These are phyloP conservation scores for Agonopterix alstromeriana DNA, from an alignment of 2,888 invertebrate genomes.

Conservation along the genomic window DNA sequence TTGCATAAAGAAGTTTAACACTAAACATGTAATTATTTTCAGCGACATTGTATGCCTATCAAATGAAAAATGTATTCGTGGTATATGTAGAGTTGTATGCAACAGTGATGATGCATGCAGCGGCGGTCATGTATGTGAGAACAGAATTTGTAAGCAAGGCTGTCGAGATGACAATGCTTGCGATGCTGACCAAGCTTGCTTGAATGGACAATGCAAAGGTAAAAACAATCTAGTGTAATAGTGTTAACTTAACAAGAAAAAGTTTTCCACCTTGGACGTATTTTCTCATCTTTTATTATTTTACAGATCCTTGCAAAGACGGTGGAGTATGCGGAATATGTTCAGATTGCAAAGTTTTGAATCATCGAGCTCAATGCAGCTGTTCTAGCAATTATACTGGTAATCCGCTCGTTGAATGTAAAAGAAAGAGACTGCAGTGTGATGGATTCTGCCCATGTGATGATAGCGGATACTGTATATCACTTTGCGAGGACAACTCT, in stretches of 20 bases:
- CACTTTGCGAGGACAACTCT: constrained; percentile 78
- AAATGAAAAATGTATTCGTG: constrained; percentile 90
- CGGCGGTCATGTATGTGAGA: constrained; percentile 90
- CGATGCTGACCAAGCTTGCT: constrained; percentile 84
- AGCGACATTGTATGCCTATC: constrained; percentile 89
- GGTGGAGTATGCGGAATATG: constrained; percentile 88
- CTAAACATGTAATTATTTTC: constrained; percentile 27
- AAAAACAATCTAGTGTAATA: constrained; percentile 13
- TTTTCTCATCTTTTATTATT: constrained; percentile 3
- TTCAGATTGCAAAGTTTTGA: constrained; percentile 87
- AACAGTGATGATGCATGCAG: constrained; percentile 90
- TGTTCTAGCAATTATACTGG: constrained; percentile 89
- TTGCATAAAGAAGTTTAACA: background rate
- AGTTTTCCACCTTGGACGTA: too few relatives aligned
- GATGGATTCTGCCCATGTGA: constrained; percentile 88
- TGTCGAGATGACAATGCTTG: constrained; percentile 91
- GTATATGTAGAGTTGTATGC: constrained; percentile 89
- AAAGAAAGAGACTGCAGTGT: constrained; percentile 82
- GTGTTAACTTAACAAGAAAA: too few relatives aligned
- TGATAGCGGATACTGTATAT: constrained; percentile 86
- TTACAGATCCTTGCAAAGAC: constrained; percentile 85
- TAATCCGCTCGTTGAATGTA: constrained; percentile 87
- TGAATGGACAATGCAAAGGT: constrained; percentile 89
- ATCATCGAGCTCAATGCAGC: constrained; percentile 91
- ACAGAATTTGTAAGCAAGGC: constrained; percentile 89